These are phyloP conservation scores for Heliconius hermathena DNA, from an alignment of 1,140 invertebrate species.

Conservation along the genomic window DNA sequence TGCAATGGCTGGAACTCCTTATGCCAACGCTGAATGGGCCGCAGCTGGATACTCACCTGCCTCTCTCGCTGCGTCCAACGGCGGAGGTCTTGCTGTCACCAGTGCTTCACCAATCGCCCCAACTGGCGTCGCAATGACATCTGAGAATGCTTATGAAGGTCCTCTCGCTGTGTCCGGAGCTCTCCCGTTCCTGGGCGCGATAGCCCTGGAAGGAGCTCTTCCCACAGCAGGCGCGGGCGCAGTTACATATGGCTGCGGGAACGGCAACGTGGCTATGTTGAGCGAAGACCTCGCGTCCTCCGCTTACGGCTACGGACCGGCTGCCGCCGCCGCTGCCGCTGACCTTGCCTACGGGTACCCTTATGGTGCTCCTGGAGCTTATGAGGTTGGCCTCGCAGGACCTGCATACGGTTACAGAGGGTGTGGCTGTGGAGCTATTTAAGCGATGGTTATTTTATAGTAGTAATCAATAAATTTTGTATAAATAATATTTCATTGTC, in stretches of 20 bases:
- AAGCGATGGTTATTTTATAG: background rate
- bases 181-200: slow-evolving; percentile 38
- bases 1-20: slow-evolving; percentile 16
- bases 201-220: slow-evolving; percentile 37
- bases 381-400: slow-evolving; percentile 21
- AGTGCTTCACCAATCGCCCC: slow-evolving; percentile 45
- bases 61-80: slow-evolving; percentile 32
- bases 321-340: background rate
- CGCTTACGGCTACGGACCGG: slow-evolving; percentile 6
- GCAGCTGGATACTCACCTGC: slow-evolving; percentile 14
- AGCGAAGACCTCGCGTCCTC: slow-evolving; percentile 28
- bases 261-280: slow-evolving; percentile 38
- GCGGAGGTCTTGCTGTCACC: slow-evolving; percentile 38
- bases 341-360: background rate
- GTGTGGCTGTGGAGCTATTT: background rate
- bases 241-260: slow-evolving; percentile 43
- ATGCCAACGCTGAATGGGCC: slow-evolving; percentile 32
- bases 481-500: background rate
- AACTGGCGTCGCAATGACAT: slow-evolving; percentile 31
- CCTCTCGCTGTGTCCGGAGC: slow-evolving; percentile 35
- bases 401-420: slow-evolving; percentile 10
- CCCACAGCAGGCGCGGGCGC: slow-evolving; percentile 49
- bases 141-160: slow-evolving; percentile 43
- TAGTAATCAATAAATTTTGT: background rate
- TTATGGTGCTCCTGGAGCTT: slow-evolving; percentile 13